phyloP scores from a whole-genome alignment of 2,797 vertebrate species.

The Hipposideros larvatus region DNA sequence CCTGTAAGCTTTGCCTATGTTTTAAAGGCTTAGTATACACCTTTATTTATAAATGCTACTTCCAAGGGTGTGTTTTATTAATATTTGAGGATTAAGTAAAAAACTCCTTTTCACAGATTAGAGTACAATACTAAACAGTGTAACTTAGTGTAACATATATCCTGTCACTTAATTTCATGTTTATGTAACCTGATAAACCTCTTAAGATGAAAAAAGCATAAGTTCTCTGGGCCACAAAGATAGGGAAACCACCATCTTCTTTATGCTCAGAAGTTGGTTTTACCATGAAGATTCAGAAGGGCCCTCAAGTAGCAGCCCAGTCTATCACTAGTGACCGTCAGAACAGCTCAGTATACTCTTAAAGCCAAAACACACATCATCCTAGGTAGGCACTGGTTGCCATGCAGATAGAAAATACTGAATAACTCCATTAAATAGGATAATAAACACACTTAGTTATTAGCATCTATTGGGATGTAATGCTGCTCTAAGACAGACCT shows the following conservation, averaged over 20 bases:
- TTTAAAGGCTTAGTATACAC: neutral
- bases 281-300: neutral
- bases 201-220: neutral
- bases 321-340: neutral
- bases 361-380: neutral
- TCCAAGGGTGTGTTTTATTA: neutral
- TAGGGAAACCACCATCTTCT: neutral
- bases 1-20: neutral
- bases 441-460: neutral
- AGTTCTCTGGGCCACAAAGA: neutral
- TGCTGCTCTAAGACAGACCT: slow-evolving; percentile 22
- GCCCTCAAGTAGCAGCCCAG: neutral
- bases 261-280: neutral
- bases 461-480: neutral
- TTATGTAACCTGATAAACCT: slow-evolving; percentile 31
- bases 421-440: neutral
- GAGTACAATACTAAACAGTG: neutral
- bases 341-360: neutral
- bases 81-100: neutral
- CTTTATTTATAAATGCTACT: neutral
- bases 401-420: slow-evolving; percentile 11
- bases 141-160: neutral
- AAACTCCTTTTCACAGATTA: slow-evolving; percentile 25
- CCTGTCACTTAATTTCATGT: neutral
- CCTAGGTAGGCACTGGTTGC: neutral